Base-by-base conservation (phyloP, 2,113 vertebrate genomes). In the Anser cygnoides region DNA sequence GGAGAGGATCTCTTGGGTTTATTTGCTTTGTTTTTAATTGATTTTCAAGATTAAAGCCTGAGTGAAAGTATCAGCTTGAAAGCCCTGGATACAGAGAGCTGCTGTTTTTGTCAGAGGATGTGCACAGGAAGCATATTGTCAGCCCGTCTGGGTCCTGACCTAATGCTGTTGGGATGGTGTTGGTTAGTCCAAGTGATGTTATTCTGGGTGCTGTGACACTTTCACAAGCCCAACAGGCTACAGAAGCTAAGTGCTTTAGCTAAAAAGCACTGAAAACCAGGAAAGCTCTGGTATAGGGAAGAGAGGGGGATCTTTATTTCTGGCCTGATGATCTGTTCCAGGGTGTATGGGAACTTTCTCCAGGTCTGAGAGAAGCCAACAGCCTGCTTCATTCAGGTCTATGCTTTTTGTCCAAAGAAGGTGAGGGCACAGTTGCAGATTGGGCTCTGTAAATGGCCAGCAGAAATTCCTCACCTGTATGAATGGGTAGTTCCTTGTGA, bases 31-130 rank as follows among this genome's bases (percentile, higher is more conserved):
- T 89, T 96, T 95, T 97, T 95, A 96, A 97, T 96, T 96, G 95
- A 96, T 97, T 95, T 95, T 95, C 44, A 66, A 96, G 96, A 96
- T 97, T 93, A 97, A 96, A 97, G 96, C 84, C 59, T 15, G 63
- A 91, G 63, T 59, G 78, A 74, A 96, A 93, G 84, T 71, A 94
- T 58, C 20, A 37, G 58, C 46, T 91, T 95, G 91, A 96, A 95
- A 95, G 89, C 50, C 55, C 33, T 46, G 55, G 58, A 33, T 94
- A 50, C 31, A 37, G 63, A 94, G 46, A 87, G 84, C 58, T 89
- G 43, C 84, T 96, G 80, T 5, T 87, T 95, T 61, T 90, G 49
- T 82, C 1, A 0, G 63, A 74, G 43, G 72, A 80, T 94, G 65
- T 57, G 50, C 58, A 79, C 0, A 11, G 54, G 66, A 76, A 90